Conservation (phyloP, 2,888 invertebrate species). For the Euclidia mi region DNA sequence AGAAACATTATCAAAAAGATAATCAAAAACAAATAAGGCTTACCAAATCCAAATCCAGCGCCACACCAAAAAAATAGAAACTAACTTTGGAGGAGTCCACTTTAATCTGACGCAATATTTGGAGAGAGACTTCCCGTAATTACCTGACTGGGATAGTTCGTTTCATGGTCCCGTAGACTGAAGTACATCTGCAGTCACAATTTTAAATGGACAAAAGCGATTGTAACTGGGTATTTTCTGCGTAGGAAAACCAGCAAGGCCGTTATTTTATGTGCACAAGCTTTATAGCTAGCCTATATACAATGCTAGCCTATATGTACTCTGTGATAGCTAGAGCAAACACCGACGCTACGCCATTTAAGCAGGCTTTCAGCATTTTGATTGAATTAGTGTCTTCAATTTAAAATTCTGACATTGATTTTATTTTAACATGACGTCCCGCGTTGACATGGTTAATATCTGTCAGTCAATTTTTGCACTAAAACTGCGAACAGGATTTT, state of each 20-base stretch:
- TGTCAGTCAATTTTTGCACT: no score
- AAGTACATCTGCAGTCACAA: conserved; percentile 48
- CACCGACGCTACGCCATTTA: no score
- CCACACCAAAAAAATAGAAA: conserved; percentile 14
- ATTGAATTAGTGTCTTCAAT: no score
- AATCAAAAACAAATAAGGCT: no score
- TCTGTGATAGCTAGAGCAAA: no score
- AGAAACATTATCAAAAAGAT: no score
- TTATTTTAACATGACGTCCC: no score
- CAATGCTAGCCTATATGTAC: no score
- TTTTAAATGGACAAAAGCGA: conserved; percentile 40
- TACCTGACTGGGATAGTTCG: conserved; percentile 54
- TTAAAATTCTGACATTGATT: no score
- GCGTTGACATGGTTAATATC: no score
- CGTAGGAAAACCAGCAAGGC: conserved; percentile 28
- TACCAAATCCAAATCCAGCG: background rate
- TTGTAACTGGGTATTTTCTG: conserved; percentile 28
- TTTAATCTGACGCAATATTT: conserved; percentile 44
- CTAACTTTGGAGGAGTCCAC: conserved; percentile 18
- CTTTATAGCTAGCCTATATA: conserved; percentile 22
- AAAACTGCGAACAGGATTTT: no score
- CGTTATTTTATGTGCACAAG: conserved; percentile 9
- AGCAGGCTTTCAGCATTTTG: no score
- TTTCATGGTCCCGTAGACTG: conserved; percentile 55
- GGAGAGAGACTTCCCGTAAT: conserved; percentile 52